A percentile compares a stretch with the other conserved stretches of the same genome.
phyloP scores from a whole-genome alignment of 1,140 invertebrate genomes.

The Apolygus lucorum region DNA sequence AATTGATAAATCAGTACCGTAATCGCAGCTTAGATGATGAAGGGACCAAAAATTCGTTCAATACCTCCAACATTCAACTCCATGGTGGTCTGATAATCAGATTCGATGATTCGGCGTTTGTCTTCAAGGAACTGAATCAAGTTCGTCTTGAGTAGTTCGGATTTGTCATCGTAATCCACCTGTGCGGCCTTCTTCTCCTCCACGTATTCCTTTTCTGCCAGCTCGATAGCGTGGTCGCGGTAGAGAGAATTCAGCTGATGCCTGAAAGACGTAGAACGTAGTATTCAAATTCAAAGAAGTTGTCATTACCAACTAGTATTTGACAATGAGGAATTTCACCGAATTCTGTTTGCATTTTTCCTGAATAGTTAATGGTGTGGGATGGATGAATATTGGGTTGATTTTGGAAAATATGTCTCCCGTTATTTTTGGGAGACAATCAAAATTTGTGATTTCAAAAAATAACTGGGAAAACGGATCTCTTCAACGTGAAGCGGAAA shows the following conservation, averaged over 20 bases:
- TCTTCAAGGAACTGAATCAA: constrained; percentile 87
- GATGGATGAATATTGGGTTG: too few relatives aligned
- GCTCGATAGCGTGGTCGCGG: constrained; percentile 71
- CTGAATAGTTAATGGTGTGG: too few relatives aligned
- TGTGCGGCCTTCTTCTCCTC: constrained; percentile 77
- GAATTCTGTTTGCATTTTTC: too few relatives aligned
- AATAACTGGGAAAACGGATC: too few relatives aligned
- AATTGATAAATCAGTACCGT: too few relatives aligned
- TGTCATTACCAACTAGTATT: neutral
- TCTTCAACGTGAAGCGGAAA: too few relatives aligned
- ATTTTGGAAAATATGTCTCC: too few relatives aligned
- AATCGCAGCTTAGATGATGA: too few relatives aligned
- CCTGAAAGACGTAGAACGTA: too few relatives aligned
- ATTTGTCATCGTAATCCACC: constrained; percentile 93
- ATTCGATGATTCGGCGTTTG: constrained; percentile 79
- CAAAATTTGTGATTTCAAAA: too few relatives aligned
- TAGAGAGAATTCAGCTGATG: constrained; percentile 73
- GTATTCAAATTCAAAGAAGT: neutral
- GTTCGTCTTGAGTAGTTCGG: constrained; percentile 82
- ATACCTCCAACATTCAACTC: neutral
- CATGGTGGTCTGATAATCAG: constrained; percentile 44
- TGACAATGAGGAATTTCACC: neutral
- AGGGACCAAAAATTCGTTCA: too few relatives aligned
- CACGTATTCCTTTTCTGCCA: constrained; percentile 78
- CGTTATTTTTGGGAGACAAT: too few relatives aligned